Conservation (phyloP, 2,797 vertebrate species). For the Lacerta agilis region DNA sequence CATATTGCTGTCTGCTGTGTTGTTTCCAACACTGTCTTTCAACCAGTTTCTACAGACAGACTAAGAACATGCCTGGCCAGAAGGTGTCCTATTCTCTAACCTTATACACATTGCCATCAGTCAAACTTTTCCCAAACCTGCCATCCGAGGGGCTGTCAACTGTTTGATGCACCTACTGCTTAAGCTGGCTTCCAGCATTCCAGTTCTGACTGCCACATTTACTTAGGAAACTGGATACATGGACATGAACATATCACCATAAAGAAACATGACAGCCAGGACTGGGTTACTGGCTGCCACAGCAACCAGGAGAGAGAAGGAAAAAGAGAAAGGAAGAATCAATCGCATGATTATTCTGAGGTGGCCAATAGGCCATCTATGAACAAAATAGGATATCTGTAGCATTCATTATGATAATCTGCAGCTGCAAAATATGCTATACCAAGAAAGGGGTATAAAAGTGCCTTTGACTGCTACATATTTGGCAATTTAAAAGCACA, state of each 20-base stretch:
- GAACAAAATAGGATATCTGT: not conserved
- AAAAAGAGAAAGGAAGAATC: not conserved
- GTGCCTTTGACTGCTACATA: not conserved
- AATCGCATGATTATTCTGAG: not conserved
- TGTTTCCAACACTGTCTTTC: not conserved
- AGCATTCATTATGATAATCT: not conserved
- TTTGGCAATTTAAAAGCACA: not conserved
- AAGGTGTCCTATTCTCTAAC: not conserved
- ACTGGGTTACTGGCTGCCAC: not conserved
- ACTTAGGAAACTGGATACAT: not conserved
- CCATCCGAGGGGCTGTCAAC: not conserved
- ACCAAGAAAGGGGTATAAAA: not conserved
- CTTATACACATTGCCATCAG: not conserved
- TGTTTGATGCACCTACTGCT: not conserved
- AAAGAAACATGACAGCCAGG: not conserved
- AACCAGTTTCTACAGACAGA: not conserved
- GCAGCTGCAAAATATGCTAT: too few relatives aligned
- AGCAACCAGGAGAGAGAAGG: not conserved
- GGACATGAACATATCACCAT: not conserved
- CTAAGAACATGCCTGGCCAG: not conserved
- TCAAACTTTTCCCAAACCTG: not conserved
- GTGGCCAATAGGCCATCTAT: not conserved
- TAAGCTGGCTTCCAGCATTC: not conserved
- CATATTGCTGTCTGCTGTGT: not conserved
- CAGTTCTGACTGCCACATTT: not conserved